Base-by-base conservation (phyloP, 1,140 invertebrate genomes). In the Phymastichus coffea region DNA sequence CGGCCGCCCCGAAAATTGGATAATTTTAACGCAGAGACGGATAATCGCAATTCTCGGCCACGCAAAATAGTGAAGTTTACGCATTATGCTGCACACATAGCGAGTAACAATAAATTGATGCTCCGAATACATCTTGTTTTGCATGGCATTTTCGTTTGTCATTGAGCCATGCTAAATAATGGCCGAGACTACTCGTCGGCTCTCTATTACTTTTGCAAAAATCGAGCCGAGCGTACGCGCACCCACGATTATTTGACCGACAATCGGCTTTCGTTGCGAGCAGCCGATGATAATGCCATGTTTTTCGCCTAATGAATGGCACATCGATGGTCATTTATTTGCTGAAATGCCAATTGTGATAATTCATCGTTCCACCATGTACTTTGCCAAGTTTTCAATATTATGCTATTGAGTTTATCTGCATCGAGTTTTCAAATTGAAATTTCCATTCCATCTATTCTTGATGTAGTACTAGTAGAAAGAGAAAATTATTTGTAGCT, bases 41-140 rank as follows among this genome's bases (percentile, higher is more conserved):
- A 23, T 41, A 52, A 57, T 52, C 46, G 64, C 71, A 69, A 71
- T 72, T 69, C 71, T 73, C 70, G 47, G 66, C 66, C 63, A 61
- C 61, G 56, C 47, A 64, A 65, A 70, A 70, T 63, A 62, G 68
- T 63, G 61, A 66, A 66, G 41, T 66, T 67, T 62, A n/a, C 53
- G 59, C 52, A 62, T 64, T 62, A 59, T 59, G 20, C 8, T 10
- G 47, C 55, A 58, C 25, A 41, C 40, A 40, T n/a, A 30, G 28
- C 22, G 51, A 48, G 61, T n/a, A 70, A 65, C 65, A 67, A 65
- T 68, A 61, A 64, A 56, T 40, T 49, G 40, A 41, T 38, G 52
- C 63, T 62, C 57, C 35, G 47, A 54, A 63, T 67, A 67, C 30
- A 57, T 37, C 3, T 3, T 8, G 44, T 10, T 23, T 15, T 20